A percentile compares a stretch with the other conserved stretches of the same genome.
Conservation (phyloP, 2,113 vertebrate species). For the Myocastor coypus region DNA sequence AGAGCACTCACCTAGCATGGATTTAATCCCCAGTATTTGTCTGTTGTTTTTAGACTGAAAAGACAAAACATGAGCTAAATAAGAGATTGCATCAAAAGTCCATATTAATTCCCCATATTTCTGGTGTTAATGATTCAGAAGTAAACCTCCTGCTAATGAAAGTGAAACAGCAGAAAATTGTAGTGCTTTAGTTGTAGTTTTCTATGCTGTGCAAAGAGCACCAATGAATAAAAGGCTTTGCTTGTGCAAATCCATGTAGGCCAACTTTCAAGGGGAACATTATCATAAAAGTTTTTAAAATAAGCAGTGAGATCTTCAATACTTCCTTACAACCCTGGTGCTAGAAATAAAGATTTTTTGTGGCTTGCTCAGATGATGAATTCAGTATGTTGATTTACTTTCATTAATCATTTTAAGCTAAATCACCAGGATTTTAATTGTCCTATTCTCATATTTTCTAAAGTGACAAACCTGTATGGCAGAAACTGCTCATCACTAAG, state of each 20-base stretch:
- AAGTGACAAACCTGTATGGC: neutral
- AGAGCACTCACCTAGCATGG: neutral
- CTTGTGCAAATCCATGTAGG: constrained; percentile 48
- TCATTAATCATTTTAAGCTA: constrained; percentile 19
- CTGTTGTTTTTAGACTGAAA: constrained; percentile 30
- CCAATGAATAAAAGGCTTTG: constrained; percentile 42
- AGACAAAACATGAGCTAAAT: constrained; percentile 22
- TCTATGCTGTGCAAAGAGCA: constrained; percentile 8
- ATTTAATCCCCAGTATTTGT: constrained; percentile 27
- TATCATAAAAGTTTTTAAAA: constrained; percentile 53
- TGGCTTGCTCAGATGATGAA: neutral
- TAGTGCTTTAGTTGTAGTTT: constrained; percentile 39
- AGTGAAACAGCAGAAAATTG: constrained; percentile 54
- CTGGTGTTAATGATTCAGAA: constrained; percentile 20
- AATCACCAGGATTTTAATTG: constrained; percentile 53
- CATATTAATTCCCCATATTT: constrained; percentile 53
- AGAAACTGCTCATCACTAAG: neutral
- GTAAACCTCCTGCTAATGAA: constrained; percentile 58
- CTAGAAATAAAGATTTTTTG: constrained; percentile 53
- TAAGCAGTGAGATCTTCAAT: constrained; percentile 45
- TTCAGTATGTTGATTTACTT: constrained; percentile 9
- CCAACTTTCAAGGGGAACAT: constrained; percentile 39
- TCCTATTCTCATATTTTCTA: constrained; percentile 1
- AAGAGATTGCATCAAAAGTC: neutral
- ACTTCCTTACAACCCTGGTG: constrained; percentile 44